Evolutionary conservation across 2,113 vertebrate genomes (phyloP), one percentile per base, ranked within the genome.

Genomic region (Caranx melampygus): DNA sequence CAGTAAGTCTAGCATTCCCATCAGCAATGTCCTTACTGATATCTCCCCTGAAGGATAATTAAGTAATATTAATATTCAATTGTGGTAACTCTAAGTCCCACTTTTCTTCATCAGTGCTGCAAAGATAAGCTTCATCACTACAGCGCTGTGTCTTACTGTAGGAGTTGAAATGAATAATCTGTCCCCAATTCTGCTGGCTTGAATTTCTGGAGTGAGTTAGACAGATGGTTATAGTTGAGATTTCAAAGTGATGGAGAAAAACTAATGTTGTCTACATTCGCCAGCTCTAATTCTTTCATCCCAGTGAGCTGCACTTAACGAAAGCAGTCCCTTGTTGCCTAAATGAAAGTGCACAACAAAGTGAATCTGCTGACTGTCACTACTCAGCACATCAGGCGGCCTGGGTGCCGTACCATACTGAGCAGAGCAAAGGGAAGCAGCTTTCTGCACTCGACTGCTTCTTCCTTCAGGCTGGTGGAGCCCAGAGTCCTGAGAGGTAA

Each of bases 271-370:
- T 85, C 80, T 83, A 87, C 87, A 85, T 86, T 91, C 81, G 89
- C 93, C 91, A 92, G 77, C 81, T 91, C 85, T 49, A 68, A 79
- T 88, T 90, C 81, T 90, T 94, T 95, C 90, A 94, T 95, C 91
- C 90, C 83, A 69, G 79, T 60, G 84, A 91, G 91, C 90, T 91
- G 92, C 89, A 90, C 92, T 92, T 89, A 91, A 87, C 77, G 78
- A 91, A 91, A 87, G 76, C 83, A 87, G 90, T 88, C 90, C 91
- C 89, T 90, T 88, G 92, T 93, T 95, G 92, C 88, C 90, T 88
- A 89, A 93, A 93, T 90, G 91, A 90, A 91, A 93, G 91, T 89
- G 89, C 90, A 90, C 89, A 92, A 95, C 93, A 95, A 94, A 92
- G 90, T 66, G 37, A 86, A 88, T 83, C 82, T 90, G 91, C 91